Evolutionary conservation across 2,888 invertebrate species (phyloP).

Genomic region (Polyommatus icarus): DNA sequence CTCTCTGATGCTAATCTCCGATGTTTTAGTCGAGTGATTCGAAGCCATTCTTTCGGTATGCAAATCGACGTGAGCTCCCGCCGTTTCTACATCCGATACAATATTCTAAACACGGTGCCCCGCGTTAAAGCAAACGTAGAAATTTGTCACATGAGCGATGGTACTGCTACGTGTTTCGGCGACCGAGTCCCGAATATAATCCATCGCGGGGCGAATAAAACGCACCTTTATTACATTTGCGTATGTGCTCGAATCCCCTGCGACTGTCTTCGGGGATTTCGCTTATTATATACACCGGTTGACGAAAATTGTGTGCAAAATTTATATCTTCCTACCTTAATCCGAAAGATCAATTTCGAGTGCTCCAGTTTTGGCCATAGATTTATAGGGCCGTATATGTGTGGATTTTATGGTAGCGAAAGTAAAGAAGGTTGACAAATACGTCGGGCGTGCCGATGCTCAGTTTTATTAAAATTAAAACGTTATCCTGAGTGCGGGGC

Average conservation of each 20-base stretch:
- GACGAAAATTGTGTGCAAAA: constrained; percentile 66
- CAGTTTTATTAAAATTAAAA: constrained; percentile 80
- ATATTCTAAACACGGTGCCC: constrained; percentile 77
- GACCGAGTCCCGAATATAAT: constrained; percentile 78
- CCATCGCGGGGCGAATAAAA: constrained; percentile 72
- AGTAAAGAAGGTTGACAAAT: constrained; percentile 81
- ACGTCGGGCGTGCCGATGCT: constrained; percentile 77
- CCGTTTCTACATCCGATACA: constrained; percentile 60
- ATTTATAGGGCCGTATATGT: constrained; percentile 65
- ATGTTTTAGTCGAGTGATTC: constrained; percentile 42
- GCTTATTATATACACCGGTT: constrained; percentile 66
- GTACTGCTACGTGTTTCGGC: constrained; percentile 78
- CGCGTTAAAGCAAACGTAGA: constrained; percentile 80
- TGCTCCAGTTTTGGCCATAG: constrained; percentile 50
- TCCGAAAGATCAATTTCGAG: constrained; percentile 70
- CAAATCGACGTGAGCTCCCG: constrained; percentile 72
- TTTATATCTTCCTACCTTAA: constrained; percentile 72
- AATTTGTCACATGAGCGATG: constrained; percentile 81
- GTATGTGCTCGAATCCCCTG: constrained; percentile 75
- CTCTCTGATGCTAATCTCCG: constrained; percentile 39
- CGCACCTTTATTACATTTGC: constrained; percentile 79
- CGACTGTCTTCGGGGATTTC: constrained; percentile 63
- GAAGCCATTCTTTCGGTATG: constrained; percentile 57
- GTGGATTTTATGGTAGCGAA: constrained; percentile 78
- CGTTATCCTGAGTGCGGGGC: constrained; percentile 61